Evolutionary conservation across 1,140 invertebrate genomes (phyloP).

Genomic region (Sycobia sp.): DNA sequence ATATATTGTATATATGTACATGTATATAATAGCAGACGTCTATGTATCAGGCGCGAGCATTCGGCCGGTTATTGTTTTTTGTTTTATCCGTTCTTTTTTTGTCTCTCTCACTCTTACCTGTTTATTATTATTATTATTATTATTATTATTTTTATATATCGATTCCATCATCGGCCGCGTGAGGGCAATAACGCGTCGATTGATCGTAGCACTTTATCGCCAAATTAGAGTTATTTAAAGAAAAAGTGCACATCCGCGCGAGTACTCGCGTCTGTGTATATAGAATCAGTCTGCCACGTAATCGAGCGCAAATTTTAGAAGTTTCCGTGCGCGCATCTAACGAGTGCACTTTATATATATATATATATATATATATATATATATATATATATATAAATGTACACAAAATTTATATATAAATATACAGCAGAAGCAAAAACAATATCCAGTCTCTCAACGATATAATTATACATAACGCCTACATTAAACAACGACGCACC

Average conservation of each 20-base stretch:
- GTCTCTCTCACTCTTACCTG: neutral
- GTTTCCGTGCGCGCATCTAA: slow-evolving; percentile 20
- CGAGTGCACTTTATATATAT: slow-evolving; percentile 20
- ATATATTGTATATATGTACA: slow-evolving; percentile 34
- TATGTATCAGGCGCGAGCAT: slow-evolving; percentile 17
- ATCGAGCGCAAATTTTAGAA: slow-evolving; percentile 23
- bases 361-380: no score
- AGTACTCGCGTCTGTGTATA: slow-evolving; percentile 23
- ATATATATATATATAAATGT: no score
- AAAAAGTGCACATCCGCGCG: slow-evolving; percentile 2
- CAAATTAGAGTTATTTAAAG: no score
- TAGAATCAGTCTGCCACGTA: slow-evolving; percentile 18
- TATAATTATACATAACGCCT: slow-evolving; percentile 13
- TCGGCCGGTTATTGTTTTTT: slow-evolving; percentile 8
- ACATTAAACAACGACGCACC: slow-evolving; percentile 5
- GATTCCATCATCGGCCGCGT: no score
- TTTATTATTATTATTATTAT: no score
- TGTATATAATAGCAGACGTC: slow-evolving; percentile 29
- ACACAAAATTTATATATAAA: no score
- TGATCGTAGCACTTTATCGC: no score
- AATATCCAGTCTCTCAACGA: slow-evolving; percentile 13
- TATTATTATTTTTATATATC: no score
- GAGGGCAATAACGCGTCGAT: no score
- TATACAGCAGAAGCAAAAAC: no score
- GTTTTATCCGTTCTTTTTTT: neutral